Conservation (phyloP, 35 echinoderm and acorn worm genomes). For the Apostichopus parvimensis region DNA sequence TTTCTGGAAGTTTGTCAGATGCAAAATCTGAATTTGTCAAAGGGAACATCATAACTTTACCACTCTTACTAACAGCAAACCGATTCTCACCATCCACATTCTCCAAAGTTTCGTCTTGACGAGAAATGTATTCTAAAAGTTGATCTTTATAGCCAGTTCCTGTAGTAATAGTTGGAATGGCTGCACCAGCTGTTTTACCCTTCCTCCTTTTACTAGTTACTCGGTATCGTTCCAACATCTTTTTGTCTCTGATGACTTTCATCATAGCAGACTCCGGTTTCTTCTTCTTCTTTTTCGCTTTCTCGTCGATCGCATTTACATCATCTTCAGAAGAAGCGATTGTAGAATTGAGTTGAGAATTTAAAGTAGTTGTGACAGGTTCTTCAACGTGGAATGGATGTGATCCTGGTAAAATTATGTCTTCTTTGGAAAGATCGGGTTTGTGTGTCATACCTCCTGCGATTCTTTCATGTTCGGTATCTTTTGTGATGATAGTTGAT, state of each 20-base stretch:
- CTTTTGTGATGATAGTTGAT: too few species aligned
- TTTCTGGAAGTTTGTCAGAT: too few species aligned
- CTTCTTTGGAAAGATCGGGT: too few species aligned
- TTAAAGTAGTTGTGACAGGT: neutral
- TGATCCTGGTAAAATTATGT: neutral
- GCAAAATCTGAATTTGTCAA: neutral
- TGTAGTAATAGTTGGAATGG: neutral
- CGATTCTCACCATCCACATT: neutral
- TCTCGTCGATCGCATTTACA: neutral
- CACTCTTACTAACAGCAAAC: conserved; percentile 48
- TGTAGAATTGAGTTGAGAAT: neutral
- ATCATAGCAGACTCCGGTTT: conserved; percentile 7
- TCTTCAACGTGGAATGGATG: neutral
- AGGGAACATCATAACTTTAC: conserved; percentile 43
- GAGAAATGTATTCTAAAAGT: conserved; percentile 35
- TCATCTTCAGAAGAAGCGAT: neutral
- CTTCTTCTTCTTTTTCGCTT: neutral
- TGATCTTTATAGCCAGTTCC: conserved; percentile 17
- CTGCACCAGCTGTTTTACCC: neutral
- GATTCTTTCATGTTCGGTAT: too few species aligned
- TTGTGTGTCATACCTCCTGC: too few species aligned
- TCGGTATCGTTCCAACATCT: conserved; percentile 42
- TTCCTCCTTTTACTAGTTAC: neutral
- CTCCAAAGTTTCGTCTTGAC: conserved; percentile 38
- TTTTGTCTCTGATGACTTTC: conserved; percentile 32